Conservation (phyloP, 2,797 vertebrate genomes). For the Oreonectes daqikongensis region DNA sequence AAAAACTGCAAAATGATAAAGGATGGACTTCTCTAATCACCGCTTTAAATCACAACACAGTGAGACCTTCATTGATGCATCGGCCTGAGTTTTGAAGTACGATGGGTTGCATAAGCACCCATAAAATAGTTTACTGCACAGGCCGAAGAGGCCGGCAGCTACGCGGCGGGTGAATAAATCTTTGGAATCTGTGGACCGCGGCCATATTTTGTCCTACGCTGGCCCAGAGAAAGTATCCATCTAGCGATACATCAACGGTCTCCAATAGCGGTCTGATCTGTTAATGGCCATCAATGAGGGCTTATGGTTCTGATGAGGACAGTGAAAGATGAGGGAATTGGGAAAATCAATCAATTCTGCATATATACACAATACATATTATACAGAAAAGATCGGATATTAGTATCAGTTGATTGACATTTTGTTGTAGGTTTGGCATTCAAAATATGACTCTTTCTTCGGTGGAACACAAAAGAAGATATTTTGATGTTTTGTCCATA, state of each 20-base stretch:
- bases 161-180: neutral
- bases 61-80: neutral
- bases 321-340: neutral
- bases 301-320: neutral
- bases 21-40: slow-evolving; percentile 14
- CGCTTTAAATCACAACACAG: slow-evolving; percentile 35
- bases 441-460: too few relatives aligned
- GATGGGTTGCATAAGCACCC: neutral
- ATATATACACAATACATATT: neutral
- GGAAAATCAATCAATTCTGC: neutral
- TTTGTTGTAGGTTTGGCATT: too few relatives aligned
- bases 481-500: too few relatives aligned
- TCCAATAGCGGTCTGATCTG: slow-evolving; percentile 10
- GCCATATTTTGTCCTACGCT: slow-evolving; percentile 1
- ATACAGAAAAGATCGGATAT: neutral
- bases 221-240: neutral
- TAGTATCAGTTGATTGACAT: neutral
- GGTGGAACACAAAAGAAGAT: too few relatives aligned
- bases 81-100: slow-evolving; percentile 24
- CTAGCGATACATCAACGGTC: slow-evolving; percentile 1
- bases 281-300: slow-evolving; percentile 25
- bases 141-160: slow-evolving; percentile 2
- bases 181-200: neutral
- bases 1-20: slow-evolving; percentile 33
- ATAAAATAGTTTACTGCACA: slow-evolving; percentile 8